Conservation (phyloP, 2,113 vertebrate genomes). For the Engraulis encrasicolus region DNA sequence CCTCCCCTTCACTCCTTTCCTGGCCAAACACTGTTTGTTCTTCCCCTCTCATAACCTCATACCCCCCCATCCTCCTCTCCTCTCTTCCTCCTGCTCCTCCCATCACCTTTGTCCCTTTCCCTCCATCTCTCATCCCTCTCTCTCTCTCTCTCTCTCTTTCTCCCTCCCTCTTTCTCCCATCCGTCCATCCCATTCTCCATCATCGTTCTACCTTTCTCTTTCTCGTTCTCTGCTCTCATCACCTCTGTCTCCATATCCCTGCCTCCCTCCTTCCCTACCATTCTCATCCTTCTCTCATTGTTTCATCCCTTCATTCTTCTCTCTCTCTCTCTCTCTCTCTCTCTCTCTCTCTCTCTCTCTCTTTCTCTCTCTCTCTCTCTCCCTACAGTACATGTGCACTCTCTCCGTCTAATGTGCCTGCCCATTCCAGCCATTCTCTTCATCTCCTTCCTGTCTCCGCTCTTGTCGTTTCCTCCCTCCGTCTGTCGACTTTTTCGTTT, state of each 20-base stretch:
- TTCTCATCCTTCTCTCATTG: neutral
- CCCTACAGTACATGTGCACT: no score
- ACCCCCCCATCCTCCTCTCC: neutral
- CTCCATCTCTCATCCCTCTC: neutral
- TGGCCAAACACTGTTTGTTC: slow-evolving; percentile 10
- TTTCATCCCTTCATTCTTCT: neutral
- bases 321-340: slow-evolving; percentile 21
- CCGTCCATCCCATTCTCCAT: neutral
- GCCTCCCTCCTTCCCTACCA: slow-evolving; percentile 10
- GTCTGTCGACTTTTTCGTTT: neutral
- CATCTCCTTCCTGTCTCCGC: neutral
- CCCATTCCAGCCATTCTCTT: neutral
- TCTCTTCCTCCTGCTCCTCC: neutral
- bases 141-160: neutral
- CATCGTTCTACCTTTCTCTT: slow-evolving; percentile 29
- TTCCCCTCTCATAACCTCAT: slow-evolving; percentile 1
- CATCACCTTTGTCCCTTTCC: neutral
- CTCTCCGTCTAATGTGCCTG: neutral
- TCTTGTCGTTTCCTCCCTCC: neutral
- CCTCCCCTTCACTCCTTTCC: neutral
- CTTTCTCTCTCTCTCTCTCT: neutral
- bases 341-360: neutral
- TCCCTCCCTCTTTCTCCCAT: neutral
- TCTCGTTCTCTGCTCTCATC: slow-evolving; percentile 21
- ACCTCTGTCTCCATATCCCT: slow-evolving; percentile 24